A percentile compares a stretch with the other conserved stretches of the same genome.
These are phyloP conservation scores for Phalacrocorax pelagicus DNA, from an alignment of 2,113 vertebrate genomes.

Conservation along the genomic window DNA sequence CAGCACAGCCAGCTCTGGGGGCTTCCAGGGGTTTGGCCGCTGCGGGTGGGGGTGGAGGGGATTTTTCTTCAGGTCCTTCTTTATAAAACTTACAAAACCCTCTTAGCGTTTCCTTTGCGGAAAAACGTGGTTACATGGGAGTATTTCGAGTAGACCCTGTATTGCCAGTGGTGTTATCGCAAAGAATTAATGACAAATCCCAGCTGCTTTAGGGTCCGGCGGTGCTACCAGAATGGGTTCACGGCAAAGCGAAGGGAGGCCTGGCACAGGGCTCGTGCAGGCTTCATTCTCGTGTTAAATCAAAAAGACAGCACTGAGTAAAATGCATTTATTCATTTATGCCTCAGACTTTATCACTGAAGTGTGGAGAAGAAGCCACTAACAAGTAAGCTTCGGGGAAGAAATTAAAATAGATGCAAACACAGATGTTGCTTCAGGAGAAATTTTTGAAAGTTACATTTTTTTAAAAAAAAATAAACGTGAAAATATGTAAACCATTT, in stretches of 20 bases:
- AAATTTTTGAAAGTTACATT: background rate
- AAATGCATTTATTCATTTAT: background rate
- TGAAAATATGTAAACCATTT: conserved; percentile 33
- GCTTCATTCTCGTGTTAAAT: background rate
- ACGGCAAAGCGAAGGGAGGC: background rate
- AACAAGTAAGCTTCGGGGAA: background rate
- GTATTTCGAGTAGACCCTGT: background rate
- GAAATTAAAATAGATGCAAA: background rate
- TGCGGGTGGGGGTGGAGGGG: too few species aligned
- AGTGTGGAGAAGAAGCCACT: background rate
- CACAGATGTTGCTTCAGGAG: background rate
- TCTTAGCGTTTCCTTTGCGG: background rate
- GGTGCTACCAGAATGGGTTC: background rate
- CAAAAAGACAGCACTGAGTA: too few species aligned
- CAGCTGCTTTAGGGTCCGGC: background rate
- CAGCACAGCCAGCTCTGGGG: background rate
- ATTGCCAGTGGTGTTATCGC: background rate
- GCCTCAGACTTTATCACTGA: background rate
- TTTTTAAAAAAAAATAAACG: background rate
- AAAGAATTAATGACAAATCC: background rate
- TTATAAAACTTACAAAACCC: background rate
- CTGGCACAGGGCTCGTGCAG: rapidly evolving
- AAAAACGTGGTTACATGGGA: rapidly evolving
- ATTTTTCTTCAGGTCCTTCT: background rate
- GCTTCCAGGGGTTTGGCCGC: background rate